Conservation (phyloP, 2,797 vertebrate species). For the Rhynchotus rufescens region DNA sequence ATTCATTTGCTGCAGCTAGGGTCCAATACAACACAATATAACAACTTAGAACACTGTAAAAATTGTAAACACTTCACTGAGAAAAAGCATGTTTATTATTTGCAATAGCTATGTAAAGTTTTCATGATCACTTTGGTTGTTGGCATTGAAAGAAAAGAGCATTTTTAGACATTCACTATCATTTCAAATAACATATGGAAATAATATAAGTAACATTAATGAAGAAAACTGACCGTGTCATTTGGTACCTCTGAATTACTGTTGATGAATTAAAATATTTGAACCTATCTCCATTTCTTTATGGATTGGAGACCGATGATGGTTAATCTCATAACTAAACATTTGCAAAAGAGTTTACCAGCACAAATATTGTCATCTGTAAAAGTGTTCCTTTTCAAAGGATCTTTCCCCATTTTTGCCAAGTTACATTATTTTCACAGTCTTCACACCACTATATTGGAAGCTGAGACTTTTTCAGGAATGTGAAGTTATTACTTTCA, state of each 20-base stretch:
- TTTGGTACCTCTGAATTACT: not conserved
- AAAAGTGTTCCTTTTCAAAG: not conserved
- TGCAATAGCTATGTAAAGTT: not conserved
- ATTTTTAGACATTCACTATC: not conserved
- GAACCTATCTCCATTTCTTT: not conserved
- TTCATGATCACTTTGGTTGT: not conserved
- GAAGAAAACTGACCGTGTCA: not conserved
- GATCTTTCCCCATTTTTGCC: not conserved
- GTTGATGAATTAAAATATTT: not conserved
- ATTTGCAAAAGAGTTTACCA: not conserved
- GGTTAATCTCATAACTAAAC: not conserved
- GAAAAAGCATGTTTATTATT: not conserved
- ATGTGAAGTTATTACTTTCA: not conserved
- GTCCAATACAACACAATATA: not conserved
- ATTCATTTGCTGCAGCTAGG: constrained; percentile 16
- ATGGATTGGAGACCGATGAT: not conserved
- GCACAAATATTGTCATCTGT: not conserved
- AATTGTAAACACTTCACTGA: not conserved
- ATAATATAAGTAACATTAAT: not conserved
- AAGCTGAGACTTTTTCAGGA: not conserved
- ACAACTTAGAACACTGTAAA: constrained; percentile 15
- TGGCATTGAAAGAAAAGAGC: not conserved
- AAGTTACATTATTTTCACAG: not conserved
- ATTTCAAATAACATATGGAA: constrained; percentile 10
- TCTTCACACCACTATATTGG: not conserved